Evolutionary conservation across 1,140 invertebrate species (phyloP).

Genomic region (Colletes latitarsis): DNA sequence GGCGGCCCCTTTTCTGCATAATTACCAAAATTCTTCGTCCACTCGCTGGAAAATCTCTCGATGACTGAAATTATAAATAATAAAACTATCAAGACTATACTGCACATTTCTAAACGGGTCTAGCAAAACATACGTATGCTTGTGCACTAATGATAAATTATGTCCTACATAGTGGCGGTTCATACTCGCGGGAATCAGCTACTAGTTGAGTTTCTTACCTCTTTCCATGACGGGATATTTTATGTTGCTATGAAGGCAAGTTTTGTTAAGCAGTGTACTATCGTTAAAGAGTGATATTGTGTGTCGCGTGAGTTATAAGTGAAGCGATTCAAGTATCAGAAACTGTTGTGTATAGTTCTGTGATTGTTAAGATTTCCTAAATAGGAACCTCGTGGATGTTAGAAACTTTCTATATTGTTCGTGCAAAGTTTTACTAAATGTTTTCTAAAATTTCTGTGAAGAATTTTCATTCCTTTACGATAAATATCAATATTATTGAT

Average conservation of each 20-base stretch:
- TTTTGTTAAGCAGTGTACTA: constrained; percentile 11
- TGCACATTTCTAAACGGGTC: constrained; percentile 26
- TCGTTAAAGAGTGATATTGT: neutral
- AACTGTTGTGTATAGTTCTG: neutral
- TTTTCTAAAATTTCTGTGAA: too few species aligned
- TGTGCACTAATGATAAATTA: constrained; percentile 43
- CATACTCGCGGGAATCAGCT: constrained; percentile 40
- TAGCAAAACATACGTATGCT: constrained; percentile 38
- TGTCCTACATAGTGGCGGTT: constrained; percentile 34
- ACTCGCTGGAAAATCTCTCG: neutral
- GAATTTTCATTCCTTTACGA: too few species aligned
- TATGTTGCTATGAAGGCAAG: constrained; percentile 34
- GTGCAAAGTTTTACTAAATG: too few species aligned
- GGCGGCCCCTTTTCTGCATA: too few species aligned
- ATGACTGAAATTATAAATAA: neutral
- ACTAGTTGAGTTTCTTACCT: constrained; percentile 51
- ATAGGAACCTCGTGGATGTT: neutral
- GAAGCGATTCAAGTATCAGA: neutral
- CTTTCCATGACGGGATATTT: constrained; percentile 32
- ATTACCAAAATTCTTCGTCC: neutral
- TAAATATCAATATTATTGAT: too few species aligned
- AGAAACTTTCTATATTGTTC: neutral
- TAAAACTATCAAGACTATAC: constrained; percentile 17
- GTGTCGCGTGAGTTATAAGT: neutral
- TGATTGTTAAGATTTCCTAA: neutral